phyloP scores from a whole-genome alignment of 2,113 vertebrate genomes.

The Taurulus bubalis region DNA sequence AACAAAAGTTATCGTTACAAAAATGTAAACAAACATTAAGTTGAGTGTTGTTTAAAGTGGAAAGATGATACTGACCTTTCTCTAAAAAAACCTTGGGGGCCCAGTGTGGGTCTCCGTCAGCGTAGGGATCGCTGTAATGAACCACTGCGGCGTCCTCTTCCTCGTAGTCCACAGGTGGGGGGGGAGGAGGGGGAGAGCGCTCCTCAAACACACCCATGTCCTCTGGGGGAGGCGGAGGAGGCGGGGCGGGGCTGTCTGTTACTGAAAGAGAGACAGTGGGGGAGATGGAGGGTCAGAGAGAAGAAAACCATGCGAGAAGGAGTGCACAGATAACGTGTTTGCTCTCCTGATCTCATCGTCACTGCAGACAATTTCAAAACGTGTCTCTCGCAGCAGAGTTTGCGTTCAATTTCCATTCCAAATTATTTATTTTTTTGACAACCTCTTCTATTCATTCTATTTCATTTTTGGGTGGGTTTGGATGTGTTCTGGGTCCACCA shows the following conservation, averaged over 20 bases:
- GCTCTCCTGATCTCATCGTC: neutral
- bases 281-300: neutral
- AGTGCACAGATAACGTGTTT: neutral
- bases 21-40: neutral
- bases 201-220: slow-evolving; percentile 96
- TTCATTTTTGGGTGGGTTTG: neutral
- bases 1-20: neutral
- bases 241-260: slow-evolving; percentile 96
- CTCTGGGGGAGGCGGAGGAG: slow-evolving; percentile 94
- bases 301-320: neutral
- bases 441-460: neutral
- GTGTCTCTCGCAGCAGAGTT: neutral
- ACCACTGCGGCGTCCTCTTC: slow-evolving; percentile 96
- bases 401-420: neutral
- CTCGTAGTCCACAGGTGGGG: slow-evolving; percentile 96
- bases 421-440: neutral
- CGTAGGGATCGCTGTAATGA: slow-evolving; percentile 96
- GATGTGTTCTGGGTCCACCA: neutral
- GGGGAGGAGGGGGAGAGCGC: slow-evolving; percentile 93
- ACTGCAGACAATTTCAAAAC: neutral
- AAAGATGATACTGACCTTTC: slow-evolving; percentile 86
- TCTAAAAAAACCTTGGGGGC: slow-evolving; percentile 96
- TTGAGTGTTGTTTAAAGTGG: neutral
- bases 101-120: slow-evolving; percentile 97
- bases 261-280: slow-evolving; percentile 77